These are phyloP conservation scores for Poeciliopsis turneri DNA, from an alignment of 2,797 vertebrate species.

Conservation along the genomic window DNA sequence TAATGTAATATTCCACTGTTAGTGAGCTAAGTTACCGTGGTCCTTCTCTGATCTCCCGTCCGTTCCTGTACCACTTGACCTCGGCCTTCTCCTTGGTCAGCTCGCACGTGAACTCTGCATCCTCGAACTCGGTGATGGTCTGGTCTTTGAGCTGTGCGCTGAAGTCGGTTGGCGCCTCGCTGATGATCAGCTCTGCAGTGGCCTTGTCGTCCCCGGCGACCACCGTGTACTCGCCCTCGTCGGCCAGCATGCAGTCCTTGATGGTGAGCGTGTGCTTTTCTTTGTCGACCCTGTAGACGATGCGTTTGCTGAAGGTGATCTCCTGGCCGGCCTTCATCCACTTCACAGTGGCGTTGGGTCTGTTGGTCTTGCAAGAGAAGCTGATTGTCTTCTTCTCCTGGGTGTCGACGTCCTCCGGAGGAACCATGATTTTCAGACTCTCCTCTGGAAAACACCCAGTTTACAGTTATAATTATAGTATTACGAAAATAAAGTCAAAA, in stretches of 20 bases:
- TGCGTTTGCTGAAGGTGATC: constrained; percentile 84
- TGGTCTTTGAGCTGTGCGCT: constrained; percentile 90
- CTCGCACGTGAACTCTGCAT: constrained; percentile 92
- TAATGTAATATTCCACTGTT: neutral
- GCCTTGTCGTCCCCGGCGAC: constrained; percentile 90
- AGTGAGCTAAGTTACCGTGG: constrained; percentile 82
- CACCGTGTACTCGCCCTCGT: constrained; percentile 94
- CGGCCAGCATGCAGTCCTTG: constrained; percentile 91
- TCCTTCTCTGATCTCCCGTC: constrained; percentile 95
- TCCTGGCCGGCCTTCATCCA: constrained; percentile 95
- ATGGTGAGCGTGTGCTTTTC: constrained; percentile 94
- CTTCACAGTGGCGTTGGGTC: constrained; percentile 87
- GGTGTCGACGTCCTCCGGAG: constrained; percentile 94
- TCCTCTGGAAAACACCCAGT: constrained; percentile 84
- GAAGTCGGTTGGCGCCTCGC: constrained; percentile 96
- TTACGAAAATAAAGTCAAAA: too few species aligned
- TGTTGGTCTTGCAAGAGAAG: constrained; percentile 97
- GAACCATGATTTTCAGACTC: constrained; percentile 90
- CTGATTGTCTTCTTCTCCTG: constrained; percentile 94
- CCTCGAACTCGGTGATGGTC: constrained; percentile 94
- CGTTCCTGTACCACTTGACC: constrained; percentile 95
- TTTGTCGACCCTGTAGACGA: constrained; percentile 91
- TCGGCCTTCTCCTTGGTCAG: constrained; percentile 95
- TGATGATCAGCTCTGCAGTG: constrained; percentile 93
- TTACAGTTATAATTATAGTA: neutral